Base-by-base conservation (phyloP, 2,888 invertebrate genomes). In the Pyrrhosoma nymphula region DNA sequence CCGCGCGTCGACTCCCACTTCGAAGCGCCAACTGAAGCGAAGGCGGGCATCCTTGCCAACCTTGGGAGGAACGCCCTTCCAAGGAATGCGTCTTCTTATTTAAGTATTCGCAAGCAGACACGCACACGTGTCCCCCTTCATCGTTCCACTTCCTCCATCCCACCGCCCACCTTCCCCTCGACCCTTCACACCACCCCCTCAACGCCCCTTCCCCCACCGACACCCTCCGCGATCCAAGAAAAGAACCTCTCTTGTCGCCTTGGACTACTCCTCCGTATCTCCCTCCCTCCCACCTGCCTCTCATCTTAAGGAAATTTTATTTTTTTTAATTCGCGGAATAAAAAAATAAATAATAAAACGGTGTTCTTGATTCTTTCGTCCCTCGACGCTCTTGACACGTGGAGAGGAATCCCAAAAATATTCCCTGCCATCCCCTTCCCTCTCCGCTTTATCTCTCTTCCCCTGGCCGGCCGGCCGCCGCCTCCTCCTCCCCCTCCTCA, bases 321-420 rank as follows among this genome's bases (percentile, higher is more conserved):
- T 93, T 47, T 91, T 91, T 91, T 18, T 69, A 1, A 60, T 69
- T 69, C 35, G 82, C 82, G 82, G 82, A 35, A 82, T 35, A 8
- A 20, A 60, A 35, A 82, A 35, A 82, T 8, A 75, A 30, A n/a
- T 30, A 30, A 30, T 47, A 47, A 47, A 4, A 47, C 47, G 47
- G 47, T 8, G 8, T 8, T 35, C 82, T 69, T 55, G 60, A 20
- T 69, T 93, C 47, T 39, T 39, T 93, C 91, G 20, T 39, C 93
- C 35, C 23, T 91, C 63, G 35, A 35, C 63, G n/a, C 82, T 75
- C 56, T 93, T 93, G 93, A 93, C 93, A 35, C 26, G 47, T 35
- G 82, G 63, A 47, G 56, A 63, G 63, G 69, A 93, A 16, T 93
- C 93, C 75, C 69, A 69, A 93, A 69, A 69, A 93, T 93, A 93